phyloP scores from a whole-genome alignment of 1,140 invertebrate species.

The Zaprionus taronus region DNA sequence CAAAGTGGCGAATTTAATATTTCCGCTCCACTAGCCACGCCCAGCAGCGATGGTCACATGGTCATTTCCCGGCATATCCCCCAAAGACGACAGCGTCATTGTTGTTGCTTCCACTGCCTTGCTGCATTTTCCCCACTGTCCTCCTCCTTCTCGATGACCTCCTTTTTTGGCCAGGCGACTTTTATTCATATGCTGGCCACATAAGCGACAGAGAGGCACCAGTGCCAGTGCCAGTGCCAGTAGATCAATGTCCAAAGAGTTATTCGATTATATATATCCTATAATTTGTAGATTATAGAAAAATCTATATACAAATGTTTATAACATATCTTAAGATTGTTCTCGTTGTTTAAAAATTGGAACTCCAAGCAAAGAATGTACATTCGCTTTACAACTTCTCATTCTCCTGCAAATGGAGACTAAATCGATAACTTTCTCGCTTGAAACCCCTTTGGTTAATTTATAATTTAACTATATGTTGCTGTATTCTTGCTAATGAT shows the following conservation, averaged over 20 bases:
- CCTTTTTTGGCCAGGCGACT: neutral
- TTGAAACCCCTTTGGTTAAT: too few relatives aligned
- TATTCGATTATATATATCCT: neutral
- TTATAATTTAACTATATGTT: too few relatives aligned
- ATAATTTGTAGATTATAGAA: neutral
- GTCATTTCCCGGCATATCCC: slow-evolving; percentile 16
- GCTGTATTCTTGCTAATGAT: too few relatives aligned
- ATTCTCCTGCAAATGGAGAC: too few relatives aligned
- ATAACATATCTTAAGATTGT: too few relatives aligned
- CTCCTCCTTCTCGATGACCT: slow-evolving; percentile 21
- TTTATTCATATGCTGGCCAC: slow-evolving; percentile 18
- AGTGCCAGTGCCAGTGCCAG: neutral
- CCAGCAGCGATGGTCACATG: slow-evolving; percentile 21
- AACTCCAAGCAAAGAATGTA: too few relatives aligned
- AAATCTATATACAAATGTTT: too few relatives aligned
- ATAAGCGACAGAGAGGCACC: neutral
- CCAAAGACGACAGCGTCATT: slow-evolving; percentile 8
- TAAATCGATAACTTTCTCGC: too few relatives aligned
- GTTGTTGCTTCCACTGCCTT: slow-evolving; percentile 12
- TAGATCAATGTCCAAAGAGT: neutral
- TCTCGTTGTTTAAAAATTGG: too few relatives aligned
- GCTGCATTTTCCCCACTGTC: slow-evolving; percentile 1
- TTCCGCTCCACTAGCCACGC: slow-evolving; percentile 61
- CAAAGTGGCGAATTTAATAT: slow-evolving; percentile 80
- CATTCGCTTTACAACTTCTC: too few relatives aligned